Evolutionary conservation across 2,888 invertebrate genomes (phyloP), one percentile per base, ranked within the genome.

Genomic region (Tachina grossa): DNA sequence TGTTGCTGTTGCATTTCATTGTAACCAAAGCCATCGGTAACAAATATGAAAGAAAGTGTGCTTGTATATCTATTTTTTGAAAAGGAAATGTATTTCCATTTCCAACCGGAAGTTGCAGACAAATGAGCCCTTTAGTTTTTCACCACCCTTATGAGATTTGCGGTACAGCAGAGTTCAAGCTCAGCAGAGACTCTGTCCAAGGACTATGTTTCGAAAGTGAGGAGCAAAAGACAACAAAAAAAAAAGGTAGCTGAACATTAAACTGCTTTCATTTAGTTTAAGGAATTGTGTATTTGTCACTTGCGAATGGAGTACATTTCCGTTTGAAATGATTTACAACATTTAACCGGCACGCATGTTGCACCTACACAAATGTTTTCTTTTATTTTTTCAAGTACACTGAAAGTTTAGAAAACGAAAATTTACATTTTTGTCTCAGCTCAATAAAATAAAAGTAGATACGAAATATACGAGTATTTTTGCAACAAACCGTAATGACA

Each of bases 31-130:
- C 61, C 51, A 43, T 31, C 51, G 43, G 6, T 13, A 66, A 10
- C 16, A 41, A 19, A 68, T 59, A 19, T 66, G 9, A 47, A 72
- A 68, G 88, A 89, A 59, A 61, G 16, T 66, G 49, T 71, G 43
- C 2, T 11, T 39, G 49, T 51, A 39, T 13, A n/a, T 14, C 0
- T 13, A 22, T 16, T 78, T 87, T 88, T 83, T 45, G 31, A 84
- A 89, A 91, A 91, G 91, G 92, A 92, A 92, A 92, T 92, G 91
- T 91, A 90, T 90, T 91, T 91, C 89, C 91, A 91, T 92, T 90
- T 90, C 87, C 88, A 88, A 89, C 84, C 91, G 92, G 92, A 92
- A 91, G 90, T 91, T 88, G 72, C 72, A 85, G 79, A 88, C 89
- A 91, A 92, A 92, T 92, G 89, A 91, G 91, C 61, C 89, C 90